Percentiles rank a stretch among this genome's conserved stretches.
phyloP scores from a whole-genome alignment of 2,888 invertebrate species.

The Herminia tarsipennalis region DNA sequence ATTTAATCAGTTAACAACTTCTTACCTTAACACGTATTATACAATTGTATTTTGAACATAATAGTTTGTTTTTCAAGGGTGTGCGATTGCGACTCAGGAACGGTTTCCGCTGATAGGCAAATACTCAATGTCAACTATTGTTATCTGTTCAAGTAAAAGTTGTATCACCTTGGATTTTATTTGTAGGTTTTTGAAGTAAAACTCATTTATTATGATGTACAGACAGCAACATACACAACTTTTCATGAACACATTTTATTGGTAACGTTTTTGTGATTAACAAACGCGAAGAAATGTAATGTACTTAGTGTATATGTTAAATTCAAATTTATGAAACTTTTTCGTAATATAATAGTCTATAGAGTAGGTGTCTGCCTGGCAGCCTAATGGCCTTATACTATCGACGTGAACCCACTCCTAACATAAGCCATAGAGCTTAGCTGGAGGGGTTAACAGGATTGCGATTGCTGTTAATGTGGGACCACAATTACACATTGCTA shows the following conservation, averaged over 20 bases:
- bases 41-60: conserved; percentile 34
- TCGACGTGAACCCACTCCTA: too few relatives aligned
- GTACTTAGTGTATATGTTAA: too few relatives aligned
- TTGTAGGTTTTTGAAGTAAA: conserved; percentile 11
- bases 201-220: not conserved
- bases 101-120: conserved; percentile 45
- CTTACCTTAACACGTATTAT: conserved; percentile 17
- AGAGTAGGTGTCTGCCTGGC: too few relatives aligned
- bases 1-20: not conserved
- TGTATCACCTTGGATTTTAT: conserved; percentile 52
- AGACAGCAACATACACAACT: not conserved
- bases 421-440: too few relatives aligned
- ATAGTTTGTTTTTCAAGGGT: conserved; percentile 34
- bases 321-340: too few relatives aligned
- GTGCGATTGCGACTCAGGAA: conserved; percentile 33
- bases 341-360: too few relatives aligned
- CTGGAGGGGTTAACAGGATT: too few relatives aligned
- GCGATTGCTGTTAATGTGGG: too few relatives aligned
- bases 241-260: not conserved
- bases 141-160: conserved; percentile 54
- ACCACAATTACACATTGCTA: too few relatives aligned
- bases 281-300: too few relatives aligned
- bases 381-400: too few relatives aligned
- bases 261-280: too few relatives aligned
- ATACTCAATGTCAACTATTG: conserved; percentile 63